phyloP scores from a whole-genome alignment of 2,888 invertebrate genomes.

The Acronicta alni region DNA sequence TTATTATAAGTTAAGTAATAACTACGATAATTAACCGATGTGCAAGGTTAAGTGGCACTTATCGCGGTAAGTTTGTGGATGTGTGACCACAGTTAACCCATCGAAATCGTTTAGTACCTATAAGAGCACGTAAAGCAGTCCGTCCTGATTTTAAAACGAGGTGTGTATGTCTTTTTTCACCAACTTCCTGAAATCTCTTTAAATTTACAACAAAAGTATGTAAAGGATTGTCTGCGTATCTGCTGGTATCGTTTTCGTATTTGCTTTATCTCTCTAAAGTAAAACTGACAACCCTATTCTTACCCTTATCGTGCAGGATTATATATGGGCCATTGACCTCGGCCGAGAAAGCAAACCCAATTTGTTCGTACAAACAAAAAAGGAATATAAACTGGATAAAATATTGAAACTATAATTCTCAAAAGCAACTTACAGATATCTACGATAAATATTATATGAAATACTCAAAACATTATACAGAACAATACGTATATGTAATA shows the following conservation, averaged over 20 bases:
- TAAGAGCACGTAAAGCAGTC: too few species aligned
- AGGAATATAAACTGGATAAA: slow-evolving; percentile 40
- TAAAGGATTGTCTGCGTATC: slow-evolving; percentile 32
- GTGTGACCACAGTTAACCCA: too few species aligned
- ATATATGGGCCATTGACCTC: slow-evolving; percentile 49
- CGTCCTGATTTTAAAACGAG: too few species aligned
- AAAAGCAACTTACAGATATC: slow-evolving; percentile 46
- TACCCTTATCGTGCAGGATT: slow-evolving; percentile 51
- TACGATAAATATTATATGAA: slow-evolving; percentile 68
- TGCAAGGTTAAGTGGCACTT: too few species aligned
- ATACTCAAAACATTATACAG: slow-evolving; percentile 72
- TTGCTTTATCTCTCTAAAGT: slow-evolving; percentile 51
- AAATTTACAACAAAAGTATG: slow-evolving; percentile 17
- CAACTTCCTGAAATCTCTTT: slow-evolving; percentile 28
- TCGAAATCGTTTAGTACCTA: too few species aligned
- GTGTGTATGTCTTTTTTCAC: too few species aligned
- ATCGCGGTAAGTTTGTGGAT: too few species aligned
- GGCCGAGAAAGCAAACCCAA: slow-evolving; percentile 41
- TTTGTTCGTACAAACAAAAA: slow-evolving; percentile 43
- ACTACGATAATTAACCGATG: too few species aligned
- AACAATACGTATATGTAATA: slow-evolving; percentile 76
- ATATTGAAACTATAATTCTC: slow-evolving; percentile 61
- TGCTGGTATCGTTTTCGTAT: slow-evolving; percentile 20
- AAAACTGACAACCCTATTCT: slow-evolving; percentile 48
- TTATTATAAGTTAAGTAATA: too few species aligned